Conservation (phyloP, 2,113 vertebrate genomes). For the Phalacrocorax pelagicus region DNA sequence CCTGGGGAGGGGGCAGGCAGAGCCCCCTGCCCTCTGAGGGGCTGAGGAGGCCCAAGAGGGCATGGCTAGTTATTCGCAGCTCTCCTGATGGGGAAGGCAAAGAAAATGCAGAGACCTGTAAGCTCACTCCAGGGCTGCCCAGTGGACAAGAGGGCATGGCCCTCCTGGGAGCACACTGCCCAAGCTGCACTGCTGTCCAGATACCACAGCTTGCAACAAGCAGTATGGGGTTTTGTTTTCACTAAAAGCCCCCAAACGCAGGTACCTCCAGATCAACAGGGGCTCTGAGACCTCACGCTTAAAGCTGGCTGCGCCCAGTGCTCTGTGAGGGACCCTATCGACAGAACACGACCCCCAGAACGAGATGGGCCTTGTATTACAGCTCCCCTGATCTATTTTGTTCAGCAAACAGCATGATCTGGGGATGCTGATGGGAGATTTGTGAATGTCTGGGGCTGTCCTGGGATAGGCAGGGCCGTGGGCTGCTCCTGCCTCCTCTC, state of each 20-base stretch:
- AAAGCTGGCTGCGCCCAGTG: neutral
- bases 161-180: neutral
- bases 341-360: neutral
- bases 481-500: neutral
- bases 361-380: fast-evolving
- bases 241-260: neutral
- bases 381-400: neutral
- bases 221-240: neutral
- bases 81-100: neutral
- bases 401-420: neutral
- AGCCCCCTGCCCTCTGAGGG: neutral
- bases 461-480: neutral
- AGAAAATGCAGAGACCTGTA: neutral
- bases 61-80: neutral
- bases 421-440: neutral
- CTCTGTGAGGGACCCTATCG: neutral
- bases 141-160: neutral
- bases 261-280: neutral
- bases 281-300: neutral
- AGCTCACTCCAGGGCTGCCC: neutral
- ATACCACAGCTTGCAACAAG: neutral
- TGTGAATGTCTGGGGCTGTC: neutral
- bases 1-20: neutral
- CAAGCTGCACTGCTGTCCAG: fast-evolving
- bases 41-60: neutral